Conservation (phyloP, 2,797 vertebrate genomes). For the Channa striata region DNA sequence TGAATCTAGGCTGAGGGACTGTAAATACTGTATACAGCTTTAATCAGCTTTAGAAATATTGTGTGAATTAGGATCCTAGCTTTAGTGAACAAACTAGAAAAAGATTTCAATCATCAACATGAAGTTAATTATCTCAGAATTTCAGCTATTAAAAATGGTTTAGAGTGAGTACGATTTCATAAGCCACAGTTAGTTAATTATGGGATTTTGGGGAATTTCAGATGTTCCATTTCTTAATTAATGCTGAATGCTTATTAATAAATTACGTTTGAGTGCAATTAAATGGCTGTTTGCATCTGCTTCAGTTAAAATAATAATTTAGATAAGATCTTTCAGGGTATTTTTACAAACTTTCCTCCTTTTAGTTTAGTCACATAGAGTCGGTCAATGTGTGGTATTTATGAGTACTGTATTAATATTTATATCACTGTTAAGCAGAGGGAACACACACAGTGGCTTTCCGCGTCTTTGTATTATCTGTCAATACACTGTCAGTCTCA, state of each 20-base stretch:
- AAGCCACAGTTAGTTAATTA: neutral
- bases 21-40: neutral
- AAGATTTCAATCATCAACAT: neutral
- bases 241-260: constrained; percentile 5
- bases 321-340: neutral
- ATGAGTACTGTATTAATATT: neutral
- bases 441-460: neutral
- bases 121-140: constrained; percentile 18
- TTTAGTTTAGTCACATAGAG: neutral
- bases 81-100: constrained; percentile 17
- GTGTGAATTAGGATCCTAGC: neutral
- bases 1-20: neutral
- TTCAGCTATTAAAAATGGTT: constrained; percentile 9
- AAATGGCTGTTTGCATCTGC: neutral
- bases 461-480: neutral
- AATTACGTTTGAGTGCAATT: constrained; percentile 1
- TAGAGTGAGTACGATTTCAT: neutral
- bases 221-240: constrained; percentile 18
- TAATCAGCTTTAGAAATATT: constrained; percentile 15
- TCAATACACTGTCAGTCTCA: neutral
- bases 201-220: constrained; percentile 14
- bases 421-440: neutral
- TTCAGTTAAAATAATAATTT: constrained; percentile 13
- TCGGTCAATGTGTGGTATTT: neutral
- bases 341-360: constrained; percentile 1